Conservation (phyloP, 2,888 invertebrate genomes). For the Rotaria magnacalcarata region DNA sequence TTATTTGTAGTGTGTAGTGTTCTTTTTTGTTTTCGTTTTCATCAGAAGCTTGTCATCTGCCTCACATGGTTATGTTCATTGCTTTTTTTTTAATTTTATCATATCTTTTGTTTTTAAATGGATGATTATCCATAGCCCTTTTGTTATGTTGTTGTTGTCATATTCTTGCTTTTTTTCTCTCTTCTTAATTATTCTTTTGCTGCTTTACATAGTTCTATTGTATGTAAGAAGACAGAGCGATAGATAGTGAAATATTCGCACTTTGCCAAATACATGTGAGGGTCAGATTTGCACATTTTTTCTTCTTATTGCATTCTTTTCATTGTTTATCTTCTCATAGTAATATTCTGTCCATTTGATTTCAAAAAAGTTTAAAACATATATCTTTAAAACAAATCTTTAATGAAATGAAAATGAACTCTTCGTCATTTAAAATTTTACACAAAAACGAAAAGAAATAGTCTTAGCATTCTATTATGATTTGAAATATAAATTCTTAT, state of each 20-base stretch:
- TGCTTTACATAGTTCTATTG: not conserved
- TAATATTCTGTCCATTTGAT: not conserved
- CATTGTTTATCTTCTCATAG: not conserved
- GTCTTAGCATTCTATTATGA: no score
- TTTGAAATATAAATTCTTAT: no score
- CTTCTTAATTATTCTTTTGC: not conserved
- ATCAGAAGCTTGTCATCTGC: not conserved
- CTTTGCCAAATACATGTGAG: not conserved
- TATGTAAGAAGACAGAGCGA: not conserved
- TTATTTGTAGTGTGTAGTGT: not conserved
- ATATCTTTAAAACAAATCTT: not conserved
- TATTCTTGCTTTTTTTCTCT: not conserved
- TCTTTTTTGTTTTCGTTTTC: not conserved
- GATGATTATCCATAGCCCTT: not conserved
- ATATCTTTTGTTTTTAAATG: not conserved
- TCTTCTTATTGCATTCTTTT: not conserved
- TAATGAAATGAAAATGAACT: not conserved
- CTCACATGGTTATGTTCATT: not conserved
- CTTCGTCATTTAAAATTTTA: not conserved
- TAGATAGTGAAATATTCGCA: not conserved
- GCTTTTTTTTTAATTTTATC: not conserved
- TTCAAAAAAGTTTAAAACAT: not conserved
- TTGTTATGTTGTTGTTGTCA: not conserved
- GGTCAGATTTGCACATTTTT: not conserved
- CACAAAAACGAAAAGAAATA: no score